Percentiles rank a stretch among this genome's conserved stretches.
These are phyloP conservation scores for Gymnocephalus cernua DNA, from an alignment of 2,113 vertebrate species.

Conservation along the genomic window DNA sequence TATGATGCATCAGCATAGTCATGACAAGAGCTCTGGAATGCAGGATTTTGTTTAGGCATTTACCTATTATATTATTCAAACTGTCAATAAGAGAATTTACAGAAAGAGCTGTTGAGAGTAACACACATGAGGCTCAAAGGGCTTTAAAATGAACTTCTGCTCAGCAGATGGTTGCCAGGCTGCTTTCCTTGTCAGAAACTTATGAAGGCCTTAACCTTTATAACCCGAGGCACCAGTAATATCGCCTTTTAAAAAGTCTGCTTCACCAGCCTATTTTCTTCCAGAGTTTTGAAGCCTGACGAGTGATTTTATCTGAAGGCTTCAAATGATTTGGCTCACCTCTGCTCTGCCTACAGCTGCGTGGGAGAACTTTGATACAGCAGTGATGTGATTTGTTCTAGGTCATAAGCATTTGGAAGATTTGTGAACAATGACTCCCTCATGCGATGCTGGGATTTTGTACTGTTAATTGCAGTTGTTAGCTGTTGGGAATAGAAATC, in stretches of 20 bases:
- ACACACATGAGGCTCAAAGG: neutral
- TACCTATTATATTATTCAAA: neutral
- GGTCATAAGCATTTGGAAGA: conserved; percentile 28
- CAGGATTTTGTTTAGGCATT: neutral
- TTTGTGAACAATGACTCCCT: conserved; percentile 5
- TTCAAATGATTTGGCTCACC: conserved; percentile 21
- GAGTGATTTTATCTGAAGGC: neutral
- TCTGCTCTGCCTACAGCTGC: conserved; percentile 18
- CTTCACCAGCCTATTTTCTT: neutral
- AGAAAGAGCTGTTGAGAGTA: neutral
- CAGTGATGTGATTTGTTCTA: conserved; percentile 45
- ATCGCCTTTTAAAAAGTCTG: conserved; percentile 8
- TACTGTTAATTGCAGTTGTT: conserved; percentile 23
- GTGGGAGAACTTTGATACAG: conserved; percentile 23
- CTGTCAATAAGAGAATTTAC: neutral
- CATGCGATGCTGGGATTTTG: conserved; percentile 12
- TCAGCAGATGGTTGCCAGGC: conserved; percentile 6
- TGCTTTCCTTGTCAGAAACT: conserved; percentile 10
- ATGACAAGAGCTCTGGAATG: neutral
- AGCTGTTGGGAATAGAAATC: conserved; percentile 9
- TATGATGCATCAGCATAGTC: neutral
- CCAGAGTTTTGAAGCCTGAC: conserved; percentile 18
- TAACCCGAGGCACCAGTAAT: conserved; percentile 2
- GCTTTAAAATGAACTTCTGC: conserved; percentile 17
- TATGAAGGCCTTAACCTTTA: neutral